Percentiles rank a stretch among this genome's conserved stretches.
Conservation (phyloP, 2,797 vertebrate species). For the Gymnopithys bicolor region DNA sequence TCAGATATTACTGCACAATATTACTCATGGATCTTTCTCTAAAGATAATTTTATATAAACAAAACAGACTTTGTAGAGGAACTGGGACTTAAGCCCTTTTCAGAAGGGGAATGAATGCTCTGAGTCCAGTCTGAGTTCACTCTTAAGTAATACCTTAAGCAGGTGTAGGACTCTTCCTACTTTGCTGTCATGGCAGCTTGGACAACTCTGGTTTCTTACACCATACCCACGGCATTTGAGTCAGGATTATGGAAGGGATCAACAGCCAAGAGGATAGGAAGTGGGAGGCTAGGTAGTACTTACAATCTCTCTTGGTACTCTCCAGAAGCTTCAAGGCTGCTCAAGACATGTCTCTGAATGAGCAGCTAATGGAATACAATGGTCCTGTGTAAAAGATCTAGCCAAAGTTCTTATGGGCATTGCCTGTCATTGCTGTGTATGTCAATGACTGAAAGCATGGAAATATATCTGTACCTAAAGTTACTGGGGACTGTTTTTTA, state of each 20-base stretch:
- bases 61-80: neutral
- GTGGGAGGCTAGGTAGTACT: neutral
- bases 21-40: neutral
- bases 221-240: neutral
- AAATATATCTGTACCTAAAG: neutral
- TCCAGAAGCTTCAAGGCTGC: neutral
- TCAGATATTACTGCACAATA: neutral
- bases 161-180: neutral
- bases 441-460: neutral
- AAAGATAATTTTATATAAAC: neutral
- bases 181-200: neutral
- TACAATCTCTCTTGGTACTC: neutral
- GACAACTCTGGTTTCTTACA: neutral
- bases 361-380: neutral
- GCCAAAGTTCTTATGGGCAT: neutral
- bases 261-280: neutral
- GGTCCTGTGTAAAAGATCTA: neutral
- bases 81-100: neutral
- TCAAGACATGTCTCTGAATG: neutral
- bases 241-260: neutral
- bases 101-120: neutral
- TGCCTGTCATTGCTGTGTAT: neutral
- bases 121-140: neutral
- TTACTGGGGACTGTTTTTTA: neutral
- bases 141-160: neutral